Evolutionary conservation across 1,140 invertebrate genomes (phyloP).

Genomic region (Leptopilina clavipes): DNA sequence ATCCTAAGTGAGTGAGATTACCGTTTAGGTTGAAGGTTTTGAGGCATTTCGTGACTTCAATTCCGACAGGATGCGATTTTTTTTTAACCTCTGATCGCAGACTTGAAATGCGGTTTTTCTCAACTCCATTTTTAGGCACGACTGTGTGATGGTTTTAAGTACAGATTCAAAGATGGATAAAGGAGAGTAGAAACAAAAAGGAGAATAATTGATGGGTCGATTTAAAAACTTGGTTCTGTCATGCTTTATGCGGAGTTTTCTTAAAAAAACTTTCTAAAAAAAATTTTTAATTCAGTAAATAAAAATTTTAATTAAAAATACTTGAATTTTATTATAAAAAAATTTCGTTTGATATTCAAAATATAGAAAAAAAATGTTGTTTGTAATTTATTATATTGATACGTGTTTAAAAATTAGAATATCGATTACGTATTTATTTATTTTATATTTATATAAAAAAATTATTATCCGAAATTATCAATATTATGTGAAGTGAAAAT

Average conservation of each 20-base stretch:
- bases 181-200: neutral
- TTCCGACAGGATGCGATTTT: conserved; percentile 21
- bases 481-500: too few species aligned
- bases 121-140: conserved; percentile 19
- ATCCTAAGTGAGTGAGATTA: too few species aligned
- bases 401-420: too few species aligned
- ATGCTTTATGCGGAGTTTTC: neutral
- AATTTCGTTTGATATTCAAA: too few species aligned
- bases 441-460: too few species aligned
- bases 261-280: neutral
- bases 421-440: too few species aligned
- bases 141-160: neutral
- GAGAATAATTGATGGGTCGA: neutral
- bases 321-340: too few species aligned
- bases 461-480: too few species aligned
- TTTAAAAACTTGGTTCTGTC: neutral
- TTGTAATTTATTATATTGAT: too few species aligned
- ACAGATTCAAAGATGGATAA: conserved; percentile 8
- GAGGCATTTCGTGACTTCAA: conserved; percentile 13
- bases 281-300: neutral
- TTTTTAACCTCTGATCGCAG: neutral
- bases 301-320: too few species aligned
- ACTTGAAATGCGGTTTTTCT: conserved; percentile 2
- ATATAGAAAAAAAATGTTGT: too few species aligned
- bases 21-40: neutral